phyloP scores from a whole-genome alignment of 2,113 vertebrate genomes.

The Lanius ludovicianus region DNA sequence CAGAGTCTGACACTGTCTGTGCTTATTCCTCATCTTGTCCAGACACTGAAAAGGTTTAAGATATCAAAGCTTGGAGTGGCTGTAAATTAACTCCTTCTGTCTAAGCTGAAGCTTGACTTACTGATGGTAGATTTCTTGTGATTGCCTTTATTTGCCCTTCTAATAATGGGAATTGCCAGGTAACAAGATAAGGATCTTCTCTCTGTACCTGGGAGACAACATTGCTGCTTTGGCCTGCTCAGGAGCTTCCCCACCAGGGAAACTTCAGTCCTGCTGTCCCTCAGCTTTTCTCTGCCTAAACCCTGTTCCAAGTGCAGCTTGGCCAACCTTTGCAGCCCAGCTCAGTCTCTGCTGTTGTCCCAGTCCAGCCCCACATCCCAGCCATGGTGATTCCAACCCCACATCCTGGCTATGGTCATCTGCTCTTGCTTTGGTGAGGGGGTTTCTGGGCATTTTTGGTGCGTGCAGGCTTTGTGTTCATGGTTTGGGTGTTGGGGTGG shows the following conservation, averaged over 20 bases:
- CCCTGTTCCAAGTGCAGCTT: neutral
- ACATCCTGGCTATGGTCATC: accelerated
- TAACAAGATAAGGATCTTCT: neutral
- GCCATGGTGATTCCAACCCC: neutral
- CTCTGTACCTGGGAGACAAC: neutral
- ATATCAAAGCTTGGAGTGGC: conserved; percentile 21
- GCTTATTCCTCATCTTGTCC: conserved; percentile 43
- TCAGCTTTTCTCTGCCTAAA: neutral
- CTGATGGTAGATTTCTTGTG: neutral
- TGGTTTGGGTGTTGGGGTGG: neutral
- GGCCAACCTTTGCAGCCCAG: neutral
- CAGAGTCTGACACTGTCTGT: conserved; percentile 40
- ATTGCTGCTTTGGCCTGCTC: neutral
- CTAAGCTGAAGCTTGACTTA: neutral
- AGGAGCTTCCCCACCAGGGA: neutral
- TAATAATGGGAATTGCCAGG: neutral
- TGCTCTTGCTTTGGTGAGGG: neutral
- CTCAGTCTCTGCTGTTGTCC: neutral
- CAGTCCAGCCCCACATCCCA: neutral
- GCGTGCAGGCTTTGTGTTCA: accelerated
- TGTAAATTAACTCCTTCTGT: conserved; percentile 41
- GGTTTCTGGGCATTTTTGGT: neutral
- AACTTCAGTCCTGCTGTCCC: neutral
- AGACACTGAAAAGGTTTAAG: conserved; percentile 43
- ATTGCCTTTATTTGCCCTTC: neutral